A percentile compares a stretch with the other conserved stretches of the same genome.
phyloP scores from a whole-genome alignment of 2,113 vertebrate genomes.

The Dascyllus trimaculatus region DNA sequence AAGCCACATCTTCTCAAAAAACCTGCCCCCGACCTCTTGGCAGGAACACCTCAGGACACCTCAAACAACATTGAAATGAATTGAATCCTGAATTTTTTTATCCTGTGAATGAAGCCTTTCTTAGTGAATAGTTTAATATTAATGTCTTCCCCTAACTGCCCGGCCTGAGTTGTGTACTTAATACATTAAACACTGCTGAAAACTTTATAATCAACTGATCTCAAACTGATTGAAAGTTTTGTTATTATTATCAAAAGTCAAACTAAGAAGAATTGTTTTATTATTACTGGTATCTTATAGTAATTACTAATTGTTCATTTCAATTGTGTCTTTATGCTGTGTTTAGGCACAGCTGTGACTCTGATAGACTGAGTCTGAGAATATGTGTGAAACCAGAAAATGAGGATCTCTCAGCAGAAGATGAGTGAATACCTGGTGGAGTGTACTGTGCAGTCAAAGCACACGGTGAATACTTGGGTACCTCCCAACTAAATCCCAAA shows the following conservation, averaged over 20 bases:
- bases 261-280: no score
- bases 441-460: constrained; percentile 1
- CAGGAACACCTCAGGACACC: not conserved
- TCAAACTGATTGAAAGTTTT: no score
- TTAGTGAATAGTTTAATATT: not conserved
- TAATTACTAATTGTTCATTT: no score
- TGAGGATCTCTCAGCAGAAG: not conserved
- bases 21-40: constrained; percentile 1
- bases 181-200: not conserved
- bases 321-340: no score
- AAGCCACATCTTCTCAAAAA: constrained; percentile 17
- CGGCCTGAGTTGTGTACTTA: not conserved
- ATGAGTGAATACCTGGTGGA: not conserved
- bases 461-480: not conserved
- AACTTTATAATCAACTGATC: not conserved
- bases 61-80: not conserved
- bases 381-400: no score
- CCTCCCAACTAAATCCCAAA: constrained; percentile 6
- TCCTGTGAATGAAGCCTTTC: not conserved
- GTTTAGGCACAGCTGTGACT: not conserved
- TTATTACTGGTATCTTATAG: no score
- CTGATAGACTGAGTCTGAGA: not conserved
- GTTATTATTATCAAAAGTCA: no score
- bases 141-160: not conserved
- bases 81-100: not conserved